Percentiles rank a stretch among this genome's conserved stretches.
Evolutionary conservation across 2,113 vertebrate genomes (phyloP).

Genomic region (Protobothrops mucrosquamatus): DNA sequence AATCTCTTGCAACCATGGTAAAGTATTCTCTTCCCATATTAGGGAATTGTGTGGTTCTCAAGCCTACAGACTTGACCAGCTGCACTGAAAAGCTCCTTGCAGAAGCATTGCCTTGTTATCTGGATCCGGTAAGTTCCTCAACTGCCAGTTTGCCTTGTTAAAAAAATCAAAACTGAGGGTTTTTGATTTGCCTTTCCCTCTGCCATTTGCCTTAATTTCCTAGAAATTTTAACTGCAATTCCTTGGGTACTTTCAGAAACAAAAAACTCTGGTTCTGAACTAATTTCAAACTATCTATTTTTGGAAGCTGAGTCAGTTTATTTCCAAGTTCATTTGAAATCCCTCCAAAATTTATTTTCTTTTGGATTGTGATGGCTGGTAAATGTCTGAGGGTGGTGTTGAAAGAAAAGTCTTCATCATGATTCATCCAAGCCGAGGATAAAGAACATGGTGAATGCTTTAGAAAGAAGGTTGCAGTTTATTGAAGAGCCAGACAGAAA

Average conservation of each 20-base stretch:
- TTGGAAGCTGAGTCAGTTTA: neutral
- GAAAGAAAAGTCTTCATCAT: no score
- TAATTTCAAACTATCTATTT: neutral
- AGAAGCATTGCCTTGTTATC: constrained; percentile 71
- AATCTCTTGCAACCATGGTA: neutral
- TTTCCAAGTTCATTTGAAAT: neutral
- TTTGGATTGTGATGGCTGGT: neutral
- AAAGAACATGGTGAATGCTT: no score
- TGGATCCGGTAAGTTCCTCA: constrained; percentile 76
- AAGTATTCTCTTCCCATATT: constrained; percentile 2
- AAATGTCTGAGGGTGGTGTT: neutral
- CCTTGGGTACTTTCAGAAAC: constrained; percentile 59
- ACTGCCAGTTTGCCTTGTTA: neutral
- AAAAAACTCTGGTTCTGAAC: constrained; percentile 73
- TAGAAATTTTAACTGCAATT: neutral
- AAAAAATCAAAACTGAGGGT: neutral
- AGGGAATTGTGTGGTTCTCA: constrained; percentile 83
- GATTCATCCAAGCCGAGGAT: no score
- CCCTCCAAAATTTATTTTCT: neutral
- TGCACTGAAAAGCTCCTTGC: constrained; percentile 72
- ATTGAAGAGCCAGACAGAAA: no score
- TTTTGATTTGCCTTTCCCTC: neutral
- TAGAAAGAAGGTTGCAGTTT: no score
- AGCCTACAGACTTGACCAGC: constrained; percentile 71
- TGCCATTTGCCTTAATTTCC: neutral